phyloP scores from a whole-genome alignment of 2,888 invertebrate genomes.

The Chelonus formosanus region DNA sequence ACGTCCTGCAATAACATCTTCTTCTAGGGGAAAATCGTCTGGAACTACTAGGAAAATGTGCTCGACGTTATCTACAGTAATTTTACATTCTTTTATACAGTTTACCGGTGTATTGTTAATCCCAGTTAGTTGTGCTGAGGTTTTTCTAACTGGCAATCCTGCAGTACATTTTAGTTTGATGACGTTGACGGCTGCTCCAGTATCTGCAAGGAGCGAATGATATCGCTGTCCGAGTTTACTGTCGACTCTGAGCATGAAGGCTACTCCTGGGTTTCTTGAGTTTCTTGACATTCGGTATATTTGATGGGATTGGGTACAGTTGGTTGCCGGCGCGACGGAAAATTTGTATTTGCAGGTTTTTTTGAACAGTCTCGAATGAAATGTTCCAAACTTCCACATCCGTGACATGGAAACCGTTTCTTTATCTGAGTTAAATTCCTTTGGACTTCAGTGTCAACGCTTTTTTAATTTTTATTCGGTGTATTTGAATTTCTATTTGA shows the following conservation, averaged over 20 bases:
- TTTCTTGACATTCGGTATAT: constrained; percentile 24
- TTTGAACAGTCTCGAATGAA: constrained; percentile 23
- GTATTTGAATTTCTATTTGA: constrained; percentile 10
- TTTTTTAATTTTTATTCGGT: not conserved
- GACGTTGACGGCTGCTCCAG: constrained; percentile 29
- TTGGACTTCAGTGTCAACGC: not conserved
- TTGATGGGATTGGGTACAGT: constrained; percentile 18
- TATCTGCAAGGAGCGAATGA: constrained; percentile 27
- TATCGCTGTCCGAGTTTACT: constrained; percentile 11
- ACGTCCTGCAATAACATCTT: constrained; percentile 29
- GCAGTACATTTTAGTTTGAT: constrained; percentile 19
- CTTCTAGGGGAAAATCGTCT: constrained; percentile 27
- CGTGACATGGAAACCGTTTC: constrained; percentile 22
- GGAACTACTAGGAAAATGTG: constrained; percentile 26
- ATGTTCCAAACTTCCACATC: constrained; percentile 17
- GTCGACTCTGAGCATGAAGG: constrained; percentile 13
- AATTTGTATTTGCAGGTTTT: constrained; percentile 5
- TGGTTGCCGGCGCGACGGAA: constrained; percentile 13
- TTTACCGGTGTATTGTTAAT: constrained; percentile 22
- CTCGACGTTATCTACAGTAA: constrained; percentile 3
- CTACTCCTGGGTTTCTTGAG: constrained; percentile 20
- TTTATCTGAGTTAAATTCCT: not conserved
- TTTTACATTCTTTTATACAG: constrained; percentile 22
- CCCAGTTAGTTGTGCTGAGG: constrained; percentile 6
- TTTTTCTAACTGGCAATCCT: constrained; percentile 20